Conservation (phyloP, 2,888 invertebrate species). For the Drosophila sordidula region DNA sequence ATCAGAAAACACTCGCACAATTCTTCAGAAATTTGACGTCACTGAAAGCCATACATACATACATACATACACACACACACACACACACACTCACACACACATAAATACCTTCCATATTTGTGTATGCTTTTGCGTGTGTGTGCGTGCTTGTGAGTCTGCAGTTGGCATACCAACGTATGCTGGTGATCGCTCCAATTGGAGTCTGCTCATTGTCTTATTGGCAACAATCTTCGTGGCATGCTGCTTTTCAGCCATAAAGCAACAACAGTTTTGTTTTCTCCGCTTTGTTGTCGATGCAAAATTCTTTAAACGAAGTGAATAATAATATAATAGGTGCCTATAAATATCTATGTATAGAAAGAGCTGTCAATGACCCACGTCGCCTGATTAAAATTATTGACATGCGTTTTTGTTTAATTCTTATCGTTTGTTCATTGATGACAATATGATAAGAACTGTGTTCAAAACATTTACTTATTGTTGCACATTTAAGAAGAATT, state of each 20-base stretch:
- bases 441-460: constrained; percentile 11
- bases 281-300: constrained; percentile 9
- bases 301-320: constrained; percentile 17
- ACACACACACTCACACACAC: not conserved
- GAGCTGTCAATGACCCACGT: constrained; percentile 53
- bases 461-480: not conserved
- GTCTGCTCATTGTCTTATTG: constrained; percentile 38
- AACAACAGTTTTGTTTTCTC: constrained; percentile 8
- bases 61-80: not conserved
- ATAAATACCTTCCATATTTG: constrained; percentile 4
- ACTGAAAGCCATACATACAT: constrained; percentile 7
- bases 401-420: constrained; percentile 1
- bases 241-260: constrained; percentile 5
- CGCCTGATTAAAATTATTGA: constrained; percentile 22
- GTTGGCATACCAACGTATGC: constrained; percentile 27
- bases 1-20: constrained; percentile 17
- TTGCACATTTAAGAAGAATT: not conserved
- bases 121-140: constrained; percentile 1
- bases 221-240: constrained; percentile 46
- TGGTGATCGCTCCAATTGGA: constrained; percentile 52
- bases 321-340: constrained; percentile 16
- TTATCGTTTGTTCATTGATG: constrained; percentile 13
- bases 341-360: constrained; percentile 16
- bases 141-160: constrained; percentile 11
- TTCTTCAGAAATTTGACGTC: constrained; percentile 43